These are phyloP conservation scores for Eugnorisma glareosa DNA, from an alignment of 2,888 invertebrate species.

Conservation along the genomic window DNA sequence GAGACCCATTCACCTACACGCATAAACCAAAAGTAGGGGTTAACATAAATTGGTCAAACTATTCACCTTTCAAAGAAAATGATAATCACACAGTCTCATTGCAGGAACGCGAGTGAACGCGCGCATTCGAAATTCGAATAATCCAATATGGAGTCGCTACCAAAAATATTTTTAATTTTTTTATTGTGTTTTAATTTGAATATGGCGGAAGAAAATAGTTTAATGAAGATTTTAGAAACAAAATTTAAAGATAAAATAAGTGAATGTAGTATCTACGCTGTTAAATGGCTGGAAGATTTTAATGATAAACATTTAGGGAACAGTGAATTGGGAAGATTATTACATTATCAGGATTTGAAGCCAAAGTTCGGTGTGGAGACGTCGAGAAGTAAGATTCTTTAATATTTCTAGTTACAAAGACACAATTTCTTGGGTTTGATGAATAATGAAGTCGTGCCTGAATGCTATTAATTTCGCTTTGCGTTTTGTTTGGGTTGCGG, in stretches of 20 bases:
- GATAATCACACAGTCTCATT: conserved; percentile 68
- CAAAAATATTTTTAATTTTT: conserved; percentile 49
- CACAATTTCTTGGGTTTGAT: neutral
- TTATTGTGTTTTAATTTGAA: conserved; percentile 49
- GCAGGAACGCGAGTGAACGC: conserved; percentile 66
- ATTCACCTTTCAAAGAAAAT: conserved; percentile 34
- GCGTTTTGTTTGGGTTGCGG: neutral
- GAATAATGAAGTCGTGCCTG: neutral
- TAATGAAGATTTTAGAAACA: conserved; percentile 69
- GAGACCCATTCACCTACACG: neutral
- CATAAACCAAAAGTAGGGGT: neutral
- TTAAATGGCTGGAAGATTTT: conserved; percentile 76
- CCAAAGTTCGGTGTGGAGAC: conserved; percentile 67
- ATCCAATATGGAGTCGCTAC: conserved; percentile 61
- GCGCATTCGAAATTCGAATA: conserved; percentile 70
- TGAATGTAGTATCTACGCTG: conserved; percentile 69
- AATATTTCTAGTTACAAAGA: neutral
- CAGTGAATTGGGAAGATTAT: conserved; percentile 77
- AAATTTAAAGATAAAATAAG: conserved; percentile 74
- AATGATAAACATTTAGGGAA: conserved; percentile 80
- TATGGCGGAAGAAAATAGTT: conserved; percentile 43
- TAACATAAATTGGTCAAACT: neutral
- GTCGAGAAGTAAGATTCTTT: conserved; percentile 66
- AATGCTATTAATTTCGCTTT: neutral
- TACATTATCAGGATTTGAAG: conserved; percentile 81